Conservation (phyloP, 1,140 invertebrate genomes). For the Drosophila santomea region DNA sequence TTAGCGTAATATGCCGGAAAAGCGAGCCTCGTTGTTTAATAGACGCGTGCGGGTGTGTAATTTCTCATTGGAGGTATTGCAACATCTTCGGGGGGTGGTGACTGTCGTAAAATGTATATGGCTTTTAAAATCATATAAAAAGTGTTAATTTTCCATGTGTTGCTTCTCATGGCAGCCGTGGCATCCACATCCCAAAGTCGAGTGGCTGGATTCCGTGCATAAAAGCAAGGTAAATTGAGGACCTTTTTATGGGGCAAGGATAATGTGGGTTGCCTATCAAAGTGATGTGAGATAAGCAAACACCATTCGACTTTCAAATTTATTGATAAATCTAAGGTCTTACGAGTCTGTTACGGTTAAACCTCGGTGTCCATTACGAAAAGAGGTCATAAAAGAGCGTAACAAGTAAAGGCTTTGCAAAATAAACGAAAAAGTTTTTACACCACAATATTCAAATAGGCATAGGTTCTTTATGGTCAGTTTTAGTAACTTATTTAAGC, state of each 20-base stretch:
- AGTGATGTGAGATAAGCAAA: constrained; percentile 33
- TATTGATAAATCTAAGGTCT: constrained; percentile 79
- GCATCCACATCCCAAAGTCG: background rate
- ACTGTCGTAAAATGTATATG: constrained; percentile 76
- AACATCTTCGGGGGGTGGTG: constrained; percentile 12
- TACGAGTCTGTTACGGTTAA: constrained; percentile 41
- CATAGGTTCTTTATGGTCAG: background rate
- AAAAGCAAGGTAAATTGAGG: constrained; percentile 61
- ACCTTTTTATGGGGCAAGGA: constrained; percentile 64
- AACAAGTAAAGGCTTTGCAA: constrained; percentile 20
- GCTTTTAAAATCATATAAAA: constrained; percentile 80
- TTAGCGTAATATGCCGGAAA: constrained; percentile 76
- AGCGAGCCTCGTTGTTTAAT: constrained; percentile 60
- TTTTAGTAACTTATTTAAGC: background rate
- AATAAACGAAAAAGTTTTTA: constrained; percentile 9
- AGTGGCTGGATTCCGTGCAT: constrained; percentile 39
- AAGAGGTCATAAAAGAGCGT: constrained; percentile 23
- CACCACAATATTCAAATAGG: constrained; percentile 7
- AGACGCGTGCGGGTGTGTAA: constrained; percentile 23
- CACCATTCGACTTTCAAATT: constrained; percentile 68
- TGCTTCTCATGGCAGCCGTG: constrained; percentile 20
- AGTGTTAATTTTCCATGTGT: constrained; percentile 81
- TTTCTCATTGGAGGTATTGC: constrained; percentile 32
- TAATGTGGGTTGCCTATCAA: constrained; percentile 64
- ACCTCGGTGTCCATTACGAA: constrained; percentile 4